Evolutionary conservation across 37 sponge, comb jelly and placozoan genomes (phyloP).

Genomic region (Halichondria panicea): DNA sequence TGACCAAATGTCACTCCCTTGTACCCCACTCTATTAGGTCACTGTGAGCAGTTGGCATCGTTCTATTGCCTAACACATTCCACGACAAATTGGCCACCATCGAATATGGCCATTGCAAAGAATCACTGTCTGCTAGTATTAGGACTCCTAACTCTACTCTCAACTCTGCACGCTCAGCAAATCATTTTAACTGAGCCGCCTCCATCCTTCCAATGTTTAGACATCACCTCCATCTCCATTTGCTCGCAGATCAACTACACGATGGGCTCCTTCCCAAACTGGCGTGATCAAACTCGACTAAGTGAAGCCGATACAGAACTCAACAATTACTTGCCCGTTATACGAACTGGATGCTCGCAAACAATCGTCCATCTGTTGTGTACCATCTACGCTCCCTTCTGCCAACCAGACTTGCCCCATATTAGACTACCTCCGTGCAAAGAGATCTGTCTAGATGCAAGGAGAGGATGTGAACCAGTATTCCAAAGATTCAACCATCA

Average conservation of each 20-base stretch:
- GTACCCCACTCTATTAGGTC: too few relatives aligned
- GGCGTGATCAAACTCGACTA: slow-evolving; percentile 31
- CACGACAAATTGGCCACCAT: too few relatives aligned
- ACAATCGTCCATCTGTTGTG: slow-evolving; percentile 79
- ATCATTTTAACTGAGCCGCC: too few relatives aligned
- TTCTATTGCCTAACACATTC: too few relatives aligned
- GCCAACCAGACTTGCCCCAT: background rate
- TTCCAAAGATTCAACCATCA: background rate
- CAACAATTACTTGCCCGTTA: slow-evolving; percentile 30
- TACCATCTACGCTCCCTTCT: slow-evolving; percentile 70
- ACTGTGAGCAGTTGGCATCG: too few relatives aligned
- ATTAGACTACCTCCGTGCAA: slow-evolving; percentile 44
- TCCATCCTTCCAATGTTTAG: too few relatives aligned
- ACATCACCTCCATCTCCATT: slow-evolving; percentile 11
- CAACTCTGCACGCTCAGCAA: too few relatives aligned
- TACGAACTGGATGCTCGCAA: slow-evolving; percentile 44
- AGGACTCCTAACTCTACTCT: too few relatives aligned
- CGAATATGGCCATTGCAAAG: too few relatives aligned
- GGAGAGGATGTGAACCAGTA: slow-evolving; percentile 38
- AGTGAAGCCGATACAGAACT: slow-evolving; percentile 42
- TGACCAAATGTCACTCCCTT: too few relatives aligned
- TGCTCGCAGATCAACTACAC: slow-evolving; percentile 24
- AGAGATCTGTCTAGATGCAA: slow-evolving; percentile 56
- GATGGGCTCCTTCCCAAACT: slow-evolving; percentile 56
- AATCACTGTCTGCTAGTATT: too few relatives aligned